Evolutionary conservation across 2,888 invertebrate species (phyloP), one percentile per base, ranked within the genome.

Genomic region (Maniola hyperantus): DNA sequence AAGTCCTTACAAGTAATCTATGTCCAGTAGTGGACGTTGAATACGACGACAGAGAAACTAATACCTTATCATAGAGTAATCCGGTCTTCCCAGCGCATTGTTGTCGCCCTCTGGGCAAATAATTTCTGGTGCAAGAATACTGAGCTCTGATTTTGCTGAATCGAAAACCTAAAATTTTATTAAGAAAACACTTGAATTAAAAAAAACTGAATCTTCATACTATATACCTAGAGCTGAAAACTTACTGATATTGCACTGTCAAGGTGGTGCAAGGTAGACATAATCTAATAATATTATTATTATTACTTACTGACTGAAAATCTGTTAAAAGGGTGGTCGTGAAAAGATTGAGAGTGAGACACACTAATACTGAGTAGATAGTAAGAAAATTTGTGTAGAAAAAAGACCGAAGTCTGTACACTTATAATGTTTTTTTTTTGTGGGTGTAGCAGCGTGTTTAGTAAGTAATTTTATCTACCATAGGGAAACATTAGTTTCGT

Each of bases 61-160:
- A 36, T 72, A 88, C 88, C 80, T 85, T 39, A 88, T 80, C 7
- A 86, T 68, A 4, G 82, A 86, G 58, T 79, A 76, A 60, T 86
- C 82, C 1, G 81, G 78, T 57, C 79, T 80, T 36, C 79, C 75
- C 11, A 83, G 73, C 2, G 77, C 64, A 15, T 79, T 69, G 15
- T 82, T 73, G 44, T 79, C 78, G 68, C 84, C 79, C 66, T 82
- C 82, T 1, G 85, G 86, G 48, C 88, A 88, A 20, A 88, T 74
- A 59, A 87, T 83, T 13, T 83, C 76, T 10, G 88, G 86, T 0
- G 86, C 86, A 44, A 85, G 67, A 44, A 88, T 81, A 0, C 84
- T 80, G 64, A 87, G 85, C 20, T 78, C 75, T 6, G 55, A 34
- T 5, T 18, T 15, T 0, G 80, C 77, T 13, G 71, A 13, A 5